These are phyloP conservation scores for Ailurus styani DNA, from an alignment of 2,113 vertebrate species.

Conservation along the genomic window DNA sequence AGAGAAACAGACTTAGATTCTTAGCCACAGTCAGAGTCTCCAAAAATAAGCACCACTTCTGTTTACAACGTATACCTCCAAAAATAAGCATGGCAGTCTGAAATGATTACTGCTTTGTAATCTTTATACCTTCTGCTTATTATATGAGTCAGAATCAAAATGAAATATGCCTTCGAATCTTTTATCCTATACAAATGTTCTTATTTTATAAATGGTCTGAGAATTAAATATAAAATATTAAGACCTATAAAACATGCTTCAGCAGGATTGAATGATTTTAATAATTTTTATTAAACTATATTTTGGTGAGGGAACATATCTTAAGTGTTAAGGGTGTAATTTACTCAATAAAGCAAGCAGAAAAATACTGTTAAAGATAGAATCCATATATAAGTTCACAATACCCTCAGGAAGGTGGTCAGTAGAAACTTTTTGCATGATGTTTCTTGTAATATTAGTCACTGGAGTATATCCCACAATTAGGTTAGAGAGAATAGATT, in stretches of 20 bases:
- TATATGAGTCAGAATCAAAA: background rate
- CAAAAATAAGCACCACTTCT: background rate
- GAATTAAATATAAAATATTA: background rate
- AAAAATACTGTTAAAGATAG: rapidly evolving
- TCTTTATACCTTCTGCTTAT: background rate
- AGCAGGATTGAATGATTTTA: background rate
- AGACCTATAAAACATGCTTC: background rate
- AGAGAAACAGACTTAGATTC: background rate
- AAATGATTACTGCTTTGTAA: background rate
- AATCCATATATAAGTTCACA: rapidly evolving
- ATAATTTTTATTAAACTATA: background rate
- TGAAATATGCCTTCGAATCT: background rate
- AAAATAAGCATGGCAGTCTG: background rate
- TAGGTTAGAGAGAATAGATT: conserved; percentile 67
- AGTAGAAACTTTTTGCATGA: conserved; percentile 81
- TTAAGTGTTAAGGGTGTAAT: background rate
- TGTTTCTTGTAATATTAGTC: conserved; percentile 55
- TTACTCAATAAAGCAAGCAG: background rate
- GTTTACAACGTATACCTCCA: background rate
- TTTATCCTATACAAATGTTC: background rate
- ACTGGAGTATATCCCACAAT: conserved; percentile 80
- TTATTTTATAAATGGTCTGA: conserved; percentile 22
- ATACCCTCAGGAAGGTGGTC: conserved; percentile 82
- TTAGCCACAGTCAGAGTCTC: background rate
- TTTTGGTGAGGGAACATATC: background rate